Percentiles rank a stretch among this genome's conserved stretches.
phyloP scores from a whole-genome alignment of 2,888 invertebrate genomes.

The Papilio gigon region DNA sequence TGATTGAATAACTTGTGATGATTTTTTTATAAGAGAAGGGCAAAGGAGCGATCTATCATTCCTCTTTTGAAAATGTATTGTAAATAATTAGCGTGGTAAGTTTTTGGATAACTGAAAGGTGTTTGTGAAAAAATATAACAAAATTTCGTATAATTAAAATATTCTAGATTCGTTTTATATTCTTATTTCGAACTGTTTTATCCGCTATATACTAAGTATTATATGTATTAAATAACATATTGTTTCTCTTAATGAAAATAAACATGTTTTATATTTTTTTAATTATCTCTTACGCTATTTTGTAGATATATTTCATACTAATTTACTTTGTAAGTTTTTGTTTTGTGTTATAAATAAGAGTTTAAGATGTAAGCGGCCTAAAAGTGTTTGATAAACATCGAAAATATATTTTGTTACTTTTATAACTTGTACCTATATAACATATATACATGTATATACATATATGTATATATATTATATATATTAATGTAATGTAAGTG shows the following conservation, averaged over 20 bases:
- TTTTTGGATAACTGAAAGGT: constrained; percentile 15
- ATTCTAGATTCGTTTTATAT: neutral
- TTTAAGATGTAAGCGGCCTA: neutral
- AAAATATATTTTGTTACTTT: constrained; percentile 49
- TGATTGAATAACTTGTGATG: no score
- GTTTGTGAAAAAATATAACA: neutral
- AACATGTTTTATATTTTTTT: neutral
- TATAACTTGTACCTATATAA: constrained; percentile 39
- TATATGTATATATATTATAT: no score
- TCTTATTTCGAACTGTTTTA: neutral
- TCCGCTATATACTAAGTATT: neutral
- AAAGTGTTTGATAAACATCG: constrained; percentile 56
- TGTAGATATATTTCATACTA: constrained; percentile 19
- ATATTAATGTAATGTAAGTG: constrained; percentile 45
- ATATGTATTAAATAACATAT: neutral
- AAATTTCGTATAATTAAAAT: neutral
- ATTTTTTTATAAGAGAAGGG: no score
- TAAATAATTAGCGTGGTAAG: constrained; percentile 31
- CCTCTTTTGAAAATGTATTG: constrained; percentile 5
- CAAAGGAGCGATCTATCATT: no score
- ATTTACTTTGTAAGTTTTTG: constrained; percentile 1
- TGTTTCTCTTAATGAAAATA: neutral
- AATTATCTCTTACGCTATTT: constrained; percentile 1
- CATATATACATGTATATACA: no score
- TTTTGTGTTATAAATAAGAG: neutral